phyloP scores from a whole-genome alignment of 2,113 vertebrate genomes.

The Cettia cetti region DNA sequence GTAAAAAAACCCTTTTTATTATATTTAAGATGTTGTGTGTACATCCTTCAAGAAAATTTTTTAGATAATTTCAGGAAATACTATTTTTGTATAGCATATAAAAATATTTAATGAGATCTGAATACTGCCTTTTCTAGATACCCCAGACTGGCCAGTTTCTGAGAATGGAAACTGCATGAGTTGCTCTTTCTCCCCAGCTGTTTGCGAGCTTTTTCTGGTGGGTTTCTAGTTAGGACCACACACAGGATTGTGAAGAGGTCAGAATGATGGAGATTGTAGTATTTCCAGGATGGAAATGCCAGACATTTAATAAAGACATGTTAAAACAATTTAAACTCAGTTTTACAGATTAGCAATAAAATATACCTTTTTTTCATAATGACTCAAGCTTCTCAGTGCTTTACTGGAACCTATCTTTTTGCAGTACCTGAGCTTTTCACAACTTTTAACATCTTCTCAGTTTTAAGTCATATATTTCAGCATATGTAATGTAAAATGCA shows the following conservation, averaged over 20 bases:
- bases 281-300: neutral
- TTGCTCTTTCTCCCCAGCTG: neutral
- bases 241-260: neutral
- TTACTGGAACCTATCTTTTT: neutral
- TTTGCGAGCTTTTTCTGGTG: neutral
- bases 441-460: neutral
- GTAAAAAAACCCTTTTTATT: neutral
- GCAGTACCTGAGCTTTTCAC: neutral
- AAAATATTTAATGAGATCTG: neutral
- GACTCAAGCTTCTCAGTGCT: neutral
- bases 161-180: neutral
- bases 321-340: neutral
- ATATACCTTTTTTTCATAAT: neutral
- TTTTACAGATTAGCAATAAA: slow-evolving; percentile 23
- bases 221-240: neutral
- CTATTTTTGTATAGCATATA: neutral
- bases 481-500: neutral
- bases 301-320: neutral
- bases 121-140: neutral
- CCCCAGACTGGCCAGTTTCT: neutral
- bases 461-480: slow-evolving; percentile 15
- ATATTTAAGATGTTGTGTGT: neutral
- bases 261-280: neutral
- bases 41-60: neutral
- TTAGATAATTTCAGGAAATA: neutral